Evolutionary conservation across 2,888 invertebrate genomes (phyloP), one percentile per base, ranked within the genome.

Genomic region (Pyrrhia umbra): DNA sequence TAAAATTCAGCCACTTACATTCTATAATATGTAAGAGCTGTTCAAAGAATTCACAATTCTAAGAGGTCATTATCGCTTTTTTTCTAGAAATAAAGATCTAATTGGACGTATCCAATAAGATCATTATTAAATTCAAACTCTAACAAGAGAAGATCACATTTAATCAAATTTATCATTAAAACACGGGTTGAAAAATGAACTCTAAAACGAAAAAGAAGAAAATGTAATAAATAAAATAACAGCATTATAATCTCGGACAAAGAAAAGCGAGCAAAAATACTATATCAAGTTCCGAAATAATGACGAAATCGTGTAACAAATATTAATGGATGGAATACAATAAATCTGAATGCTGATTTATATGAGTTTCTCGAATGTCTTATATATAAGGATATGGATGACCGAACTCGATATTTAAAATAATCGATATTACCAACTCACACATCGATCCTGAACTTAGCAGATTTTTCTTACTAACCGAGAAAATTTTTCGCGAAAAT

Each of bases 211-310:
- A n/a, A 27, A 9, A 6, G 0, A 45, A 27, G 13, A 9, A 15
- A 39, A 42, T n/a, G 55, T 34, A 47, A 43, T 39, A 49, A 47
- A 68, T 5, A 60, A 51, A 45, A 60, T 40, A 43, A 52, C 34
- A 59, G 45, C 18, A 58, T 61, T 66, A 40, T 45, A 61, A 50
- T 52, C 37, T 25, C 13, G 65, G 45, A 59, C 47, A 68, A 72
- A 62, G 47, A 66, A 49, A 37, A 43, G 23, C 42, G 23, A 42
- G 18, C 57, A 58, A 75, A 73, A 23, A 65, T 72, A n/a, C n/a
- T n/a, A 74, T 77, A 77, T 80, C 75, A 52, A 63, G 68, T 82
- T 72, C 47, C 69, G 40, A 70, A 78, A 81, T 81, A 79, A 82
- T 77, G 64, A 62, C 30, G 55, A 62, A 72, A 70, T 72, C 70